Conservation (phyloP, 2,113 vertebrate species). For the Oxyruncus cristatus region DNA sequence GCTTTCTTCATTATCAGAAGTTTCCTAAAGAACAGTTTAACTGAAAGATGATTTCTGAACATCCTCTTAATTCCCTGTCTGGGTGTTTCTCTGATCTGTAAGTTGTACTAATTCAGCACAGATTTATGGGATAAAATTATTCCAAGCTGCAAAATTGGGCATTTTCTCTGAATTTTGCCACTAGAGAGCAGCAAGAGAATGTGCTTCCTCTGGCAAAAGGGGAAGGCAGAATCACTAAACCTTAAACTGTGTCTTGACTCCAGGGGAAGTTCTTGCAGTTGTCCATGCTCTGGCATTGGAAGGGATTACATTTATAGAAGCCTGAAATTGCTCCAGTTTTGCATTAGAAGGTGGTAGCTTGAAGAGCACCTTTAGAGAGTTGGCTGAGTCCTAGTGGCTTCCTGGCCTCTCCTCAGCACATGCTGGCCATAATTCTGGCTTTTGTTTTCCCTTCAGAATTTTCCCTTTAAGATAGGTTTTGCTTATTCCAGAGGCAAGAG, state of each 20-base stretch:
- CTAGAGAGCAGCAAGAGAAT: slow-evolving; percentile 50
- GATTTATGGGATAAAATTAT: neutral
- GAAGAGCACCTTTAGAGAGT: neutral
- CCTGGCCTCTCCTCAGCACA: neutral
- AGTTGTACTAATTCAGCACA: neutral
- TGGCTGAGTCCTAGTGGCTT: neutral
- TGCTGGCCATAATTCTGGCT: neutral
- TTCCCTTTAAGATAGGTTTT: neutral
- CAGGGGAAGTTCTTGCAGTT: neutral
- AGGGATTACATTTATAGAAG: neutral
- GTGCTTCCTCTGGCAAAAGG: neutral
- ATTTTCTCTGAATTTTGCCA: neutral
- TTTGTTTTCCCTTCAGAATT: neutral
- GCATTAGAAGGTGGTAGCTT: neutral
- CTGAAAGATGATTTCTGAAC: neutral
- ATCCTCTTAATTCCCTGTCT: neutral
- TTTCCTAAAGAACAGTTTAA: accelerated
- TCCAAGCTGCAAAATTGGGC: neutral
- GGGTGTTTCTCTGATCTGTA: neutral
- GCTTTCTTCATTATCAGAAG: neutral
- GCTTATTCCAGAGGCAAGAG: neutral
- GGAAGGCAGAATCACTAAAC: neutral
- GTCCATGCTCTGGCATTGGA: neutral
- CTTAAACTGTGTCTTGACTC: neutral
- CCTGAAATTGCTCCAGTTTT: neutral